Evolutionary conservation across 2,113 vertebrate genomes (phyloP).

Genomic region (Malurus melanocephalus): DNA sequence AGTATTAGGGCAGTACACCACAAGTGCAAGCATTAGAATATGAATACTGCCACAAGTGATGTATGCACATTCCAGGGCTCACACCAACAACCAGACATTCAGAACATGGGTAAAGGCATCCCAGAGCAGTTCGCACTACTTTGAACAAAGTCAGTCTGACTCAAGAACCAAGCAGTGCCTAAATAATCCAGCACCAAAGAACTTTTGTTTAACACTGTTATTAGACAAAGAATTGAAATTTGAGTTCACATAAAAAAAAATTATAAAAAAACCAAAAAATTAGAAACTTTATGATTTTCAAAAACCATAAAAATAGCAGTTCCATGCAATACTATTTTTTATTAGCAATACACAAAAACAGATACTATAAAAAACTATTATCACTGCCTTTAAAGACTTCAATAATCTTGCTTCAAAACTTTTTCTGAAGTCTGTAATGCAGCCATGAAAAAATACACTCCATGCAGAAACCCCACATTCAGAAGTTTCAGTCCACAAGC

Average conservation of each 20-base stretch:
- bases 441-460: not conserved
- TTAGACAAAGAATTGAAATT: not conserved
- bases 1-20: not conserved
- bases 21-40: not conserved
- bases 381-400: not conserved
- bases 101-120: not conserved
- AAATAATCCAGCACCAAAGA: not conserved
- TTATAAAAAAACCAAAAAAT: not conserved
- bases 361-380: not conserved
- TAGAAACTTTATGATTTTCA: not conserved
- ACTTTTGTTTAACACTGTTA: not conserved
- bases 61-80: not conserved
- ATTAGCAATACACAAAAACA: not conserved
- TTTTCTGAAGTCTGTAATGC: conserved; percentile 9
- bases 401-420: not conserved
- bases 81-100: not conserved
- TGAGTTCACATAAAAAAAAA: not conserved
- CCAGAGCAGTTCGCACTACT: not conserved
- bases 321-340: not conserved
- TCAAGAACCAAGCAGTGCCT: not conserved
- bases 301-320: not conserved
- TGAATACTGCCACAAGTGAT: not conserved
- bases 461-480: not conserved
- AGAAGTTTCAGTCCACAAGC: not conserved
- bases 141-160: not conserved